Evolutionary conservation across 2,113 vertebrate species (phyloP).

Genomic region (Argyrosomus japonicus): DNA sequence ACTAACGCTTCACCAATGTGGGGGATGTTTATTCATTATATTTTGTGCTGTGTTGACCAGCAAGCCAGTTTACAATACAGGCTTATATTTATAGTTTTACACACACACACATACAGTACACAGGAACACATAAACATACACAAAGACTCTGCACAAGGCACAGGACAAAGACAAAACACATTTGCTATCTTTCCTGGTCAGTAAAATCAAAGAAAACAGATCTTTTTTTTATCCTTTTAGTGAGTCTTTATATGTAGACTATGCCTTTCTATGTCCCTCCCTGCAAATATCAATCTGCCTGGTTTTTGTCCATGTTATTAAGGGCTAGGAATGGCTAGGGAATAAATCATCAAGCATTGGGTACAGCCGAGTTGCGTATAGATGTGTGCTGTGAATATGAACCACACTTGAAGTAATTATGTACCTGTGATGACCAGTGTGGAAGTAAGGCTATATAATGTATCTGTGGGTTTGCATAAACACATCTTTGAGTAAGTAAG

Average conservation of each 20-base stretch:
- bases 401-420: background rate
- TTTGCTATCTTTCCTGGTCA: constrained; percentile 1
- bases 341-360: background rate
- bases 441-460: background rate
- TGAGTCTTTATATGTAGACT: background rate
- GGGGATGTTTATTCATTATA: background rate
- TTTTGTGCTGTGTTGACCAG: background rate
- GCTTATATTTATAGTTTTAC: background rate
- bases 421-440: background rate
- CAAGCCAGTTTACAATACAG: constrained; percentile 3
- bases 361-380: background rate
- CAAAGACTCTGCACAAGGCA: background rate
- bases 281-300: background rate
- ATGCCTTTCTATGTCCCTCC: background rate
- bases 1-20: background rate
- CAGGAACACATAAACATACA: background rate
- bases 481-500: background rate
- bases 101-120: background rate
- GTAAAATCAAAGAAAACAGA: constrained; percentile 4
- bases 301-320: background rate
- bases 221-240: background rate
- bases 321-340: background rate
- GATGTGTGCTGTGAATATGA: background rate
- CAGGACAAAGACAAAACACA: background rate
- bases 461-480: background rate